A percentile compares a stretch with the other conserved stretches of the same genome.
phyloP scores from a whole-genome alignment of 1,140 invertebrate species.

The Saccostrea cuccullata region DNA sequence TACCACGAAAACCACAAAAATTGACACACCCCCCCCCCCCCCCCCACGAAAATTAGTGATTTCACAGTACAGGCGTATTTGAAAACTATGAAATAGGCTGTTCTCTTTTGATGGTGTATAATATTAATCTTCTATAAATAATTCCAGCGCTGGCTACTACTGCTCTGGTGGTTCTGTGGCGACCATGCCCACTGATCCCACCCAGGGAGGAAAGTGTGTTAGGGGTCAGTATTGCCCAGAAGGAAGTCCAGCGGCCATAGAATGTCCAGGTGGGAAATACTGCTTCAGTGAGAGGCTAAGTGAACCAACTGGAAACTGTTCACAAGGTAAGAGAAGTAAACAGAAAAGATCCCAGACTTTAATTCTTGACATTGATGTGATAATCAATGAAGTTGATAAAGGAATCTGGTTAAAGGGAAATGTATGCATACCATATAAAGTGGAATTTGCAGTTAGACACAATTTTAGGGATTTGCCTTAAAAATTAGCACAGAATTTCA shows the following conservation, averaged over 20 bases:
- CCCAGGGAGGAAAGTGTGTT: constrained; percentile 69
- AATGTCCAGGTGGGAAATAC: constrained; percentile 70
- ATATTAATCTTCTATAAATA: constrained; percentile 21
- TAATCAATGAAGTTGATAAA: too few species aligned
- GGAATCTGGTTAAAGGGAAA: too few species aligned
- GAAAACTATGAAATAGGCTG: too few species aligned
- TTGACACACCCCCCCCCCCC: too few species aligned
- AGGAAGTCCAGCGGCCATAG: constrained; percentile 67
- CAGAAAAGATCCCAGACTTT: neutral
- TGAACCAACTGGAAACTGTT: constrained; percentile 68
- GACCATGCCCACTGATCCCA: constrained; percentile 66
- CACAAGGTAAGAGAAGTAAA: constrained; percentile 63
- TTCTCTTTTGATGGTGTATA: neutral
- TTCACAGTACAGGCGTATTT: too few species aligned
- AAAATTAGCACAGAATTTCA: too few species aligned
- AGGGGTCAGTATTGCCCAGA: constrained; percentile 71
- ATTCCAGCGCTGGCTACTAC: constrained; percentile 71
- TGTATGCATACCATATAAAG: too few species aligned
- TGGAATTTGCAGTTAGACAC: too few species aligned
- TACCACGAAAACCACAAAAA: too few species aligned
- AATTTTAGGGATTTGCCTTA: too few species aligned
- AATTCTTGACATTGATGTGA: too few species aligned
- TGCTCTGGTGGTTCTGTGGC: constrained; percentile 66
- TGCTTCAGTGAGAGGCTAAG: constrained; percentile 64
- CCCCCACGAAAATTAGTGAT: too few species aligned